These are phyloP conservation scores for Grallaria varia DNA, from an alignment of 2,113 vertebrate species.

Conservation along the genomic window DNA sequence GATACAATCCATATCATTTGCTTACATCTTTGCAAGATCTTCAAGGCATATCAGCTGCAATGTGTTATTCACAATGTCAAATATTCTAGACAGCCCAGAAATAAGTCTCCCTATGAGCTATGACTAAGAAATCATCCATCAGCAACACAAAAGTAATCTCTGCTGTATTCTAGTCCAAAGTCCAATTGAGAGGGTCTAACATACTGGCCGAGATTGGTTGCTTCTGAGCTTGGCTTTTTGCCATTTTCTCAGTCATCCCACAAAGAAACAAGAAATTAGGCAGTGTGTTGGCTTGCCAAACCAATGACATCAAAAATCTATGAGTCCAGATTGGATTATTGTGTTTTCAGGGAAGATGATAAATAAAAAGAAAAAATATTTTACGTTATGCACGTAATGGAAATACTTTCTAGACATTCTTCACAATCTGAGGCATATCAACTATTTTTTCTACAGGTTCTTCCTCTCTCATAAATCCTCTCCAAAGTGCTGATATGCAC, in stretches of 20 bases:
- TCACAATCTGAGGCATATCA: background rate
- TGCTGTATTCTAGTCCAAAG: background rate
- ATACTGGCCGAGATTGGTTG: background rate
- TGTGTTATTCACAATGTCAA: constrained; percentile 34
- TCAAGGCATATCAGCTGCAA: constrained; percentile 47
- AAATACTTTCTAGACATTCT: background rate
- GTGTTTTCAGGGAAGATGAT: background rate
- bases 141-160: constrained; percentile 30
- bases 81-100: constrained; percentile 36
- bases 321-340: constrained; percentile 1
- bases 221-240: background rate
- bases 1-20: constrained; percentile 14
- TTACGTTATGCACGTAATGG: background rate
- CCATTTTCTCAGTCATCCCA: background rate
- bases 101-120: constrained; percentile 45
- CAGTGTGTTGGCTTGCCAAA: background rate
- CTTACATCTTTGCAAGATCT: constrained; percentile 41
- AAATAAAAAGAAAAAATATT: background rate
- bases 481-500: background rate
- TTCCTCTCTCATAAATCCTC: background rate
- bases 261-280: constrained; percentile 1
- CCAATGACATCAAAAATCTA: background rate
- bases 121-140: constrained; percentile 48
- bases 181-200: background rate
- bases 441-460: background rate